Conservation (phyloP, 2,113 vertebrate species). For the Siniperca chuatsi region DNA sequence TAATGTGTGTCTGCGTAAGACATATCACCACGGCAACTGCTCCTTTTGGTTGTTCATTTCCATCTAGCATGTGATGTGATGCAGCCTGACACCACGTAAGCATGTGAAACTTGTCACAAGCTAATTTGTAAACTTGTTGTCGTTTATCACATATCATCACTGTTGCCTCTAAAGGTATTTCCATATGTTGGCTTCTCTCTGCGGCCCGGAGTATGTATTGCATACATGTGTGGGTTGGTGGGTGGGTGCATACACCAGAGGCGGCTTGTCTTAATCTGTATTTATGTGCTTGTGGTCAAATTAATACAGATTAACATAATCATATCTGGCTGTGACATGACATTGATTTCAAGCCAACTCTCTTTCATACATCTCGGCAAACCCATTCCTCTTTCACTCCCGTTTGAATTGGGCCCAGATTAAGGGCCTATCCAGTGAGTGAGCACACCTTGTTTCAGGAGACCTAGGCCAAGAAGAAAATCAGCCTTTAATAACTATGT, state of each 20-base stretch:
- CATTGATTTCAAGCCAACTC: slow-evolving; percentile 45
- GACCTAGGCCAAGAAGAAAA: slow-evolving; percentile 52
- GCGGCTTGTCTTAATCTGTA: slow-evolving; percentile 40
- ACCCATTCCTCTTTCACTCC: slow-evolving; percentile 16
- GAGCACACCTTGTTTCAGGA: slow-evolving; percentile 68
- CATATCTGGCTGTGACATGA: slow-evolving; percentile 67
- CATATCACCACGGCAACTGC: slow-evolving; percentile 67
- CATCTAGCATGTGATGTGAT: slow-evolving; percentile 42
- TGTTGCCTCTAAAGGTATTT: slow-evolving; percentile 50
- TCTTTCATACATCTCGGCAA: slow-evolving; percentile 42
- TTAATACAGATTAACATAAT: slow-evolving; percentile 70
- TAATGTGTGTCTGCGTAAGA: slow-evolving; percentile 38
- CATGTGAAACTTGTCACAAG: slow-evolving; percentile 37
- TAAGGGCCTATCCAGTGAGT: slow-evolving; percentile 16
- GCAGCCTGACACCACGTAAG: slow-evolving; percentile 55
- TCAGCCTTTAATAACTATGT: slow-evolving; percentile 64
- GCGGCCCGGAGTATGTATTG: not conserved
- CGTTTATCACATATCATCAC: slow-evolving; percentile 29
- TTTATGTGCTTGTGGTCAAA: slow-evolving; percentile 65
- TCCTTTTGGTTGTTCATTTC: slow-evolving; percentile 59
- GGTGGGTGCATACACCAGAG: slow-evolving; percentile 30
- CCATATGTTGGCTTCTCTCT: slow-evolving; percentile 25
- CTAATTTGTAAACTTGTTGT: slow-evolving; percentile 56
- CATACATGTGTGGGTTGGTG: slow-evolving; percentile 24
- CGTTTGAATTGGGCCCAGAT: slow-evolving; percentile 53